A percentile compares a stretch with the other conserved stretches of the same genome.
phyloP scores from a whole-genome alignment of 2,888 invertebrate species.

The Antheraea assamensis region DNA sequence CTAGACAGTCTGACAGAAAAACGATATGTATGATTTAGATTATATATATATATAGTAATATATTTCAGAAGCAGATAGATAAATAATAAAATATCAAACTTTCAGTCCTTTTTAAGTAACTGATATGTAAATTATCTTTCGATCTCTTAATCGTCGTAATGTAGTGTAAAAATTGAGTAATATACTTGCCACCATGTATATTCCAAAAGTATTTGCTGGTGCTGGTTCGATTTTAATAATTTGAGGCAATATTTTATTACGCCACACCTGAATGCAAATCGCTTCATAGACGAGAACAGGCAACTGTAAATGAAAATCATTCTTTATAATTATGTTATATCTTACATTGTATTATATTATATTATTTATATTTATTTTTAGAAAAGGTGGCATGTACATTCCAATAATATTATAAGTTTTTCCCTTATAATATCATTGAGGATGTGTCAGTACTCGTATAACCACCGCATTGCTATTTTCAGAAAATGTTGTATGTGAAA shows the following conservation, averaged over 20 bases:
- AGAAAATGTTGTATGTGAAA: too few relatives aligned
- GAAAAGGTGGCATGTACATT: background rate
- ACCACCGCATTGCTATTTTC: too few relatives aligned
- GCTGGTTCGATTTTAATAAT: constrained; percentile 86
- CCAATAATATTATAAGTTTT: background rate
- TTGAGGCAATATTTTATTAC: constrained; percentile 89
- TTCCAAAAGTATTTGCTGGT: constrained; percentile 86
- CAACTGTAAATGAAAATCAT: constrained; percentile 73
- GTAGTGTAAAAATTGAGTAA: background rate
- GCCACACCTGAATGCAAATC: constrained; percentile 92
- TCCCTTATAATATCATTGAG: background rate
- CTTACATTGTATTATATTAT: too few relatives aligned
- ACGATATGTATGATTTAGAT: too few relatives aligned
- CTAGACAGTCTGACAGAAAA: too few relatives aligned
- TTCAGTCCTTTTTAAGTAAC: background rate
- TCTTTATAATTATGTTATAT: background rate
- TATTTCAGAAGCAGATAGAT: too few relatives aligned
- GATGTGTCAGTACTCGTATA: too few relatives aligned
- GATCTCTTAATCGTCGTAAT: background rate
- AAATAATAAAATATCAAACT: background rate
- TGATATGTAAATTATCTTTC: background rate
- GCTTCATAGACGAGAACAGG: constrained; percentile 91
- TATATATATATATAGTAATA: too few relatives aligned
- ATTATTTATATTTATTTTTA: too few relatives aligned
- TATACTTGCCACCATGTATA: constrained; percentile 87